Evolutionary conservation across 1,140 invertebrate species (phyloP), one percentile per base, ranked within the genome.

Genomic region (Agraylea sexmaculata): DNA sequence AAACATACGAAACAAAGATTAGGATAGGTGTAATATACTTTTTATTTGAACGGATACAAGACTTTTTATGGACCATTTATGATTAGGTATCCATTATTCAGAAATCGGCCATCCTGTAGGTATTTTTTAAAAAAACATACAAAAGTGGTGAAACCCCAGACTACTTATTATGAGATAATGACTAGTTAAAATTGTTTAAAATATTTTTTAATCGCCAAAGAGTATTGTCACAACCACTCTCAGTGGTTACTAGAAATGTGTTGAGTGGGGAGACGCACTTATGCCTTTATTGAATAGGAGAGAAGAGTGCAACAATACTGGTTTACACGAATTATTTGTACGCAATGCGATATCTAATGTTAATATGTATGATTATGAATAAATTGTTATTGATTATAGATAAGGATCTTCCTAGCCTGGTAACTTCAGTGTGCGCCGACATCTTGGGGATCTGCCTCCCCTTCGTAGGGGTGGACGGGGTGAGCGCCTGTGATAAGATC

Each of bases 381-480:
- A 30, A 22, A 23, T 45, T 46, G 33, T 42, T 59, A 64, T 29
- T n/a, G n/a, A n/a, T n/a, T n/a, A n/a, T 47, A 54, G 60, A 67
- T 2, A 51, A 54, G 4, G 66, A 75, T 36, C 51, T 71, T 11
- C 45, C 56, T 10, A 56, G 45, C 1, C 25, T 78, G 22, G 62
- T 30, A 2, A 75, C 70, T n/a, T 55, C 60, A 4, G 80, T 84
- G 2, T 54, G 55, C 41, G 81, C 78, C 0, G 57, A 66, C 1
- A 64, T 83, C 11, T 49, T 69, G 4, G 71, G 71, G 1, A 52
- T 83, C 3, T 59, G 70, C 0, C 52, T 87, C 37, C 82, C 83
- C 0, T 85, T 84, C 53, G 58, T 83, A 5, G 82, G 83, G 19
- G 78, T 83, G 1, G 79, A 85, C 48, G 76, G 75, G n/a, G 69